A percentile compares a stretch with the other conserved stretches of the same genome.
These are phyloP conservation scores for Alosa alosa DNA, from an alignment of 2,113 vertebrate genomes.

Conservation along the genomic window DNA sequence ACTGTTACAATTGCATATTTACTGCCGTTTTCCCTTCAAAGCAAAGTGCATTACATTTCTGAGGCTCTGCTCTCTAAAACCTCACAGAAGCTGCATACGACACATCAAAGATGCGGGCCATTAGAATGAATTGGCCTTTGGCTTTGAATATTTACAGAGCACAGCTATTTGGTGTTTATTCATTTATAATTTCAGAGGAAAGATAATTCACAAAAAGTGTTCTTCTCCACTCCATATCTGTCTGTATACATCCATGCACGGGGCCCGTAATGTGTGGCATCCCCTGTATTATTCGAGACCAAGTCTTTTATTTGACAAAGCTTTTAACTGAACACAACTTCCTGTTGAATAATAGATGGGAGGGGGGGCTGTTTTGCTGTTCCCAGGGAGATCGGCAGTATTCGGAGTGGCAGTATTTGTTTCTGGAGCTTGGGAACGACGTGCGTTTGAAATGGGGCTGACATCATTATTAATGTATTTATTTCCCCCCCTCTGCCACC, in stretches of 20 bases:
- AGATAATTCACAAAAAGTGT: neutral
- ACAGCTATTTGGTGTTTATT: neutral
- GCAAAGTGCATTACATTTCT: neutral
- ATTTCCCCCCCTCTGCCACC: neutral
- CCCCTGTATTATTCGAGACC: conserved; percentile 13
- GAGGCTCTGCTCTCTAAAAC: neutral
- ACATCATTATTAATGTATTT: conserved; percentile 11
- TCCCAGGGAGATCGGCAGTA: neutral
- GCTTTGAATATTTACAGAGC: neutral
- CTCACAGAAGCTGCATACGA: neutral
- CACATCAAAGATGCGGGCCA: neutral
- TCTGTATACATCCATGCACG: neutral
- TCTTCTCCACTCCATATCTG: neutral
- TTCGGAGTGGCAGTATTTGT: conserved; percentile 21
- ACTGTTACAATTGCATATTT: neutral
- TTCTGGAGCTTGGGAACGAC: conserved; percentile 33
- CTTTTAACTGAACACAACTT: conserved; percentile 33
- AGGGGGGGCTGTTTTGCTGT: conserved; percentile 3
- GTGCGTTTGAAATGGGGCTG: conserved; percentile 47
- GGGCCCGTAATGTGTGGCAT: neutral
- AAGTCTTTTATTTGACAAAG: conserved; percentile 29
- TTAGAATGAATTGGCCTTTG: neutral
- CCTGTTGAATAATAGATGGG: conserved; percentile 24
- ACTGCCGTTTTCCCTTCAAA: neutral
- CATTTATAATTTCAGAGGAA: neutral